These are phyloP conservation scores for Stenoptilia bipunctidactyla DNA, from an alignment of 2,888 invertebrate species.

Conservation along the genomic window DNA sequence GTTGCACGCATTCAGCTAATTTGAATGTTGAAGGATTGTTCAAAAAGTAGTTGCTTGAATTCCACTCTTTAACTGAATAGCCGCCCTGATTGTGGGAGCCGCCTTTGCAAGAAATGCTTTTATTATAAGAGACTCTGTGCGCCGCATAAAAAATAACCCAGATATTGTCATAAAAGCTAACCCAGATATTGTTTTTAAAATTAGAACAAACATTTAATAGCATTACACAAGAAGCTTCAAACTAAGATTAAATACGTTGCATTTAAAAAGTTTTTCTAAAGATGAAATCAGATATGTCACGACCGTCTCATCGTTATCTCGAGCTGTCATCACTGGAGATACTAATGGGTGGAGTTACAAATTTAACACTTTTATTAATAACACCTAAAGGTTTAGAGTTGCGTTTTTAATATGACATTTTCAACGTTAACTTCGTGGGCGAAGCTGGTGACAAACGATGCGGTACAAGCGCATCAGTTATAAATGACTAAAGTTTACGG, in stretches of 20 bases:
- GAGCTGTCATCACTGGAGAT: slow-evolving; percentile 48
- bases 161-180: no score
- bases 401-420: slow-evolving; percentile 32
- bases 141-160: no score
- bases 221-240: background rate
- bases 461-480: slow-evolving; percentile 51
- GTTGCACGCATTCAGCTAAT: slow-evolving; percentile 65
- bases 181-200: no score
- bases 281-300: slow-evolving; percentile 57
- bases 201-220: no score
- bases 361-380: slow-evolving; percentile 30
- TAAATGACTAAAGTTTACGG: slow-evolving; percentile 62
- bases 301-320: slow-evolving; percentile 27
- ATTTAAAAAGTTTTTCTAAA: slow-evolving; percentile 38
- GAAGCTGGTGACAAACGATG: slow-evolving; percentile 63
- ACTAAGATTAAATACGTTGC: slow-evolving; percentile 25
- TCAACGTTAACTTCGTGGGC: slow-evolving; percentile 56
- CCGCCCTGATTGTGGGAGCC: slow-evolving; percentile 53
- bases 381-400: background rate
- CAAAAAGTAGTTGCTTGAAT: slow-evolving; percentile 64
- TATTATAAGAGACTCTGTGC: no score
- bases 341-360: slow-evolving; percentile 32
- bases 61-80: slow-evolving; percentile 46
- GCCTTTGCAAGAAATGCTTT: slow-evolving; percentile 42
- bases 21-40: slow-evolving; percentile 60